Evolutionary conservation across 2,888 invertebrate genomes (phyloP).

Genomic region (Geophilus truncorum): DNA sequence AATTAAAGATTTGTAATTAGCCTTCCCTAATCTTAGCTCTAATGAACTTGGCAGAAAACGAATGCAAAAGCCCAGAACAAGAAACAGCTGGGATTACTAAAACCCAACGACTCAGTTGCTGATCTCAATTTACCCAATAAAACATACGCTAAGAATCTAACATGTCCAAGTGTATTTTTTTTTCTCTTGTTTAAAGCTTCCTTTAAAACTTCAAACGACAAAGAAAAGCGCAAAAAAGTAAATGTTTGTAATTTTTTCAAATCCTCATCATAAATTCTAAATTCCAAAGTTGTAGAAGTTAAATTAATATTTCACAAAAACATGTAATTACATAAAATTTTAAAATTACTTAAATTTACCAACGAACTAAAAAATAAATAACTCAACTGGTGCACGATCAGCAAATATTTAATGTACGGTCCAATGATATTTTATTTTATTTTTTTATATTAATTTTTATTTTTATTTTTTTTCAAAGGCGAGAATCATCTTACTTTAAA

Average conservation of each 20-base stretch:
- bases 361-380: background rate
- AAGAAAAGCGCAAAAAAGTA: background rate
- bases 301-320: too few relatives aligned
- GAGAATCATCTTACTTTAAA: background rate
- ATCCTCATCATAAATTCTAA: too few relatives aligned
- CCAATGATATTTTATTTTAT: too few relatives aligned
- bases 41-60: constrained; percentile 13
- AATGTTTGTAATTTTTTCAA: background rate
- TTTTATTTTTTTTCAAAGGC: background rate
- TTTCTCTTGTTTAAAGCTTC: background rate
- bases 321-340: too few relatives aligned
- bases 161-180: background rate
- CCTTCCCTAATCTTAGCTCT: constrained; percentile 11
- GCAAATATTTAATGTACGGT: too few relatives aligned
- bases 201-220: background rate
- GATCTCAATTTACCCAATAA: constrained; percentile 9
- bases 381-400: too few relatives aligned
- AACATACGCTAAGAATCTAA: background rate
- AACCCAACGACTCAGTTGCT: constrained; percentile 14
- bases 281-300: too few relatives aligned
- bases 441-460: too few relatives aligned
- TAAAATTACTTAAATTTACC: too few relatives aligned
- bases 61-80: constrained; percentile 16
- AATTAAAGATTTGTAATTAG: constrained; percentile 20
- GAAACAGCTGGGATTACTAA: constrained; percentile 20